Evolutionary conservation across 2,888 invertebrate genomes (phyloP), one percentile per base, ranked within the genome.

Genomic region (Leptinotarsa peninsularis): DNA sequence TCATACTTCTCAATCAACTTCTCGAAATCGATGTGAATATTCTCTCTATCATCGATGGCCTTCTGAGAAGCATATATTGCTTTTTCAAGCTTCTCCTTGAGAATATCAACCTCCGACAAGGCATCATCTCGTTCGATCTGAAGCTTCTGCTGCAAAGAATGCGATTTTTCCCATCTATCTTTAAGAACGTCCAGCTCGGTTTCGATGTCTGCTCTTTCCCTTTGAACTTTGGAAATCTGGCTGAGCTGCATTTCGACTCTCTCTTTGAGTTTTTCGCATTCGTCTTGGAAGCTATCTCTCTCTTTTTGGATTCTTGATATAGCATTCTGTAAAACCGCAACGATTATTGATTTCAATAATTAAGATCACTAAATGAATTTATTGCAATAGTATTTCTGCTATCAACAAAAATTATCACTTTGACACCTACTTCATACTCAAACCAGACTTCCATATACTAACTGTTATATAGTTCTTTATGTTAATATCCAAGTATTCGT

Each of bases 1-100:
- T 96, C 96, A 89, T 95, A 96, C 91, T 97, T 96, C 89, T 97
- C 97, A 83, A 96, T 91, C 91, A 97, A 93, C 89, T 96, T 95
- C 87, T 97, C 96, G 87, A 96, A 94, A 89, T 97, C 97, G 89
- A 95, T 96, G 90, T 95, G 95, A 83, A 95, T 93, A 71, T 92
- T 93, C 83, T 97, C 97, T 83, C 95, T 94, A 85, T 97, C 97
- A 85, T 97, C 97, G 81, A 95, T 91, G 33, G 94, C 92, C 88
- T 96, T 96, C 86, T 94, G 94, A 79, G 95, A 91, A 49, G 94
- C 91, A 83, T 95, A 93, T 78, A 96, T 92, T 49, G 95, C 92
- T 88, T 97, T 97, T 81, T 97, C 97, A 76, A 96, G 89, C 89
- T 97, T 97, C 77, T 97, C 97, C 88, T 96, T 96, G 77, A 96